Evolutionary conservation across 1,140 invertebrate genomes (phyloP).

Genomic region (Halesus radiatus): DNA sequence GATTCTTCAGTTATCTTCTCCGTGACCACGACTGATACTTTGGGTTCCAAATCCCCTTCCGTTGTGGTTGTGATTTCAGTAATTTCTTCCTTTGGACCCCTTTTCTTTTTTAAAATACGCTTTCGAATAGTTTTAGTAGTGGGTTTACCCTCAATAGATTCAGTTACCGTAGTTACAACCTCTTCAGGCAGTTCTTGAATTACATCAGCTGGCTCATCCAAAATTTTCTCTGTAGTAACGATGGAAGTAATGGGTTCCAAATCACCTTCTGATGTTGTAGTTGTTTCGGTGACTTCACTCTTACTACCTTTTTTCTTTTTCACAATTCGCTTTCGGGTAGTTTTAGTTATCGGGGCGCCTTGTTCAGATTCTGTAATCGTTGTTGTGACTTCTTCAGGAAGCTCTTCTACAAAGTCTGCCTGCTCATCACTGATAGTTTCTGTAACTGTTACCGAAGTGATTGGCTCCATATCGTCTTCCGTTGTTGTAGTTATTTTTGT

Average conservation of each 20-base stretch:
- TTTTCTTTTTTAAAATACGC: background rate
- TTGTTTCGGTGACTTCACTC: conserved; percentile 48
- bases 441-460: too few relatives aligned
- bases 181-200: conserved; percentile 57
- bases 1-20: background rate
- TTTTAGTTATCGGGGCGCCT: conserved; percentile 59
- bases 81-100: background rate
- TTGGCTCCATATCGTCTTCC: too few relatives aligned
- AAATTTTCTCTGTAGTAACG: background rate
- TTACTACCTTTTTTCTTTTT: conserved; percentile 53
- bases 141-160: conserved; percentile 36
- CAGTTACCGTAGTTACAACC: conserved; percentile 50
- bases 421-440: too few relatives aligned
- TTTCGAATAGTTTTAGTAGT: conserved; percentile 51
- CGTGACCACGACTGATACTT: background rate
- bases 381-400: background rate
- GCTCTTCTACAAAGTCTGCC: too few relatives aligned
- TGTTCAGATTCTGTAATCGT: conserved; percentile 60
- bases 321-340: conserved; percentile 58
- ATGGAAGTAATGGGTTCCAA: conserved; percentile 60
- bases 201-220: background rate
- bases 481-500: too few relatives aligned
- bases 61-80: conserved; percentile 4
- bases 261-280: conserved; percentile 63
- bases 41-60: background rate